Evolutionary conservation across 2,113 vertebrate genomes (phyloP), one percentile per base, ranked within the genome.

Genomic region (Plecturocebus donacophilus): DNA sequence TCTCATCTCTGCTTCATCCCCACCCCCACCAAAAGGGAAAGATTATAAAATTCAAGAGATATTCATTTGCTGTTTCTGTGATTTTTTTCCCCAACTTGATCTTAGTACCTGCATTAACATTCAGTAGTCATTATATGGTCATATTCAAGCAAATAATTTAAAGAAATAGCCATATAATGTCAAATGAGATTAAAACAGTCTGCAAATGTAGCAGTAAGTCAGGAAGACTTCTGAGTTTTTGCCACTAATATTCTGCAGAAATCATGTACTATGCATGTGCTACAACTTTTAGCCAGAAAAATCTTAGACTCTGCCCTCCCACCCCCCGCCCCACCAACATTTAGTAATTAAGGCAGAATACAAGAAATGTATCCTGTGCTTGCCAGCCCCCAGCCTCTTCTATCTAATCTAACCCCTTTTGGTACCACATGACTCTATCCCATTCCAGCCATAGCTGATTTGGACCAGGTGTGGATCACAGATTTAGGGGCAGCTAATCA

Each of bases 121-220:
- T 86, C 87, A 91, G 83, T 10, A 83, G n/a, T 92, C n/a, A 90
- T 94, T 73, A 89, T 64, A 49, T 64, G 61, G 27, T 47, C 77
- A 81, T 52, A 77, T 58, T 80, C 47, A 77, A 42, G n/a, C 56
- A 40, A 97, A 95, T 80, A 45, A 79, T 27, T 94, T 49, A 30
- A 73, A 94, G 25, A 85, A 94, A 95, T 79, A 96, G 64, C 58
- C 96, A 61, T n/a, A 68, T 20, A 97, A 20, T 54, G 76, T 40
- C 54, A 12, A 90, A 21, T 61, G 93, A 95, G 27, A 85, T 81
- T 61, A 8, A 85, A 90, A 82, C 2, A 66, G 38, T 80, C 47
- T 90, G 23, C 14, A 91, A 83, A n/a, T 49, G 10, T 2, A 92
- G 49, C 40, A 84, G 40, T 73, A 88, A 92, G 58, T 88, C 70